phyloP scores from a whole-genome alignment of 2,888 invertebrate genomes.

The Gari tellinella region DNA sequence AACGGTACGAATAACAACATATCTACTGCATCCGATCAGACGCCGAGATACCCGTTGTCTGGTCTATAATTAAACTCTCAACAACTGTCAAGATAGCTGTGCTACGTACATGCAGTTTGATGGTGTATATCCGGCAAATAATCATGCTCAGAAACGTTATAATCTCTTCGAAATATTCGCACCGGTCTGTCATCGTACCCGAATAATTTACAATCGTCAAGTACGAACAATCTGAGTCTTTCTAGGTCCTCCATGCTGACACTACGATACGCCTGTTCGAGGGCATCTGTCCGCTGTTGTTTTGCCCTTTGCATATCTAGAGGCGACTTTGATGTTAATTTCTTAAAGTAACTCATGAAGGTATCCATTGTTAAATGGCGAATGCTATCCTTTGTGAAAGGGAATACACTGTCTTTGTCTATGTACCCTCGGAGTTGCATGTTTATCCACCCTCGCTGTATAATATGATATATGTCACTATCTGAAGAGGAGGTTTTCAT shows the following conservation, averaged over 20 bases:
- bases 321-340: slow-evolving; percentile 20
- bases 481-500: slow-evolving; percentile 55
- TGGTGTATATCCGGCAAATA: no score
- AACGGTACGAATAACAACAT: no score
- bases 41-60: no score
- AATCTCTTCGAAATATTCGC: slow-evolving; percentile 34
- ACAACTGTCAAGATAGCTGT: no score
- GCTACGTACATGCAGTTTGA: no score
- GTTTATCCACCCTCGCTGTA: slow-evolving; percentile 64
- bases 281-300: slow-evolving; percentile 62
- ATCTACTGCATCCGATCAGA: no score
- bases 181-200: slow-evolving; percentile 62
- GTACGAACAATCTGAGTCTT: slow-evolving; percentile 54
- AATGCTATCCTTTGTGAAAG: slow-evolving; percentile 41
- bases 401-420: slow-evolving; percentile 55
- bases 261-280: slow-evolving; percentile 63
- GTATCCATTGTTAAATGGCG: slow-evolving; percentile 25
- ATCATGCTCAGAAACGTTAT: no score
- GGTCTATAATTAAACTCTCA: no score
- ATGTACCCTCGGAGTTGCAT: slow-evolving; percentile 71
- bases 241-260: slow-evolving; percentile 59
- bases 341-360: slow-evolving; percentile 41
- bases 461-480: slow-evolving; percentile 45
- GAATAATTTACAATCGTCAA: slow-evolving; percentile 69
- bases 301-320: slow-evolving; percentile 42